Evolutionary conservation across 2,113 vertebrate species (phyloP).

Genomic region (cat (Felis catus)): DNA sequence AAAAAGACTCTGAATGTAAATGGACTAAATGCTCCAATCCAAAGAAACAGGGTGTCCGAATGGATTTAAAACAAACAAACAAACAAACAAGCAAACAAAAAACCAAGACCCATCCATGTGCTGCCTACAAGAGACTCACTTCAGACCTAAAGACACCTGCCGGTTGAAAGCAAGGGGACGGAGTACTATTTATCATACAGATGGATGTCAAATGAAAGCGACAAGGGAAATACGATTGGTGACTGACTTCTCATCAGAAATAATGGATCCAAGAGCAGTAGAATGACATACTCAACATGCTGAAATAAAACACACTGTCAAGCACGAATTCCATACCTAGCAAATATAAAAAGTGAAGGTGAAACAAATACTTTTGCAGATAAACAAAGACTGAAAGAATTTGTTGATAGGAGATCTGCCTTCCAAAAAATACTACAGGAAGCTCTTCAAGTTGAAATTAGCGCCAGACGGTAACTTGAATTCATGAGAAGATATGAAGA

Average conservation of each 20-base stretch:
- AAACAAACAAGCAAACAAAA: not conserved
- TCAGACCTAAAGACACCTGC: not conserved
- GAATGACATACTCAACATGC: not conserved
- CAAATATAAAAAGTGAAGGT: not conserved
- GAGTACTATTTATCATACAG: not conserved
- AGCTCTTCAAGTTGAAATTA: not conserved
- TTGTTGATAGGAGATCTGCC: not conserved
- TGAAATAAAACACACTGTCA: not conserved
- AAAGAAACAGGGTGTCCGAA: not conserved
- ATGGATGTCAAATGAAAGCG: not conserved
- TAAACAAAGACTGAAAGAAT: not conserved
- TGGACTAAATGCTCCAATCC: not conserved
- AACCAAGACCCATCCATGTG: not conserved
- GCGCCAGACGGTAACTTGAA: not conserved
- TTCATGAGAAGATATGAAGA: not conserved
- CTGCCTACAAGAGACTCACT: not conserved
- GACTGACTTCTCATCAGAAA: not conserved
- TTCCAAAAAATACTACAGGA: not conserved
- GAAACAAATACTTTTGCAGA: not conserved
- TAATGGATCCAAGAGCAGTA: not conserved
- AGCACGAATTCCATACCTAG: not conserved
- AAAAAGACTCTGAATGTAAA: not conserved
- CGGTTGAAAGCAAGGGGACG: not conserved
- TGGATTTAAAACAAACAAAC: not conserved
- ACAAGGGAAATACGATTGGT: not conserved